Conservation (phyloP, 1,140 invertebrate species). For the Sipha flava region DNA sequence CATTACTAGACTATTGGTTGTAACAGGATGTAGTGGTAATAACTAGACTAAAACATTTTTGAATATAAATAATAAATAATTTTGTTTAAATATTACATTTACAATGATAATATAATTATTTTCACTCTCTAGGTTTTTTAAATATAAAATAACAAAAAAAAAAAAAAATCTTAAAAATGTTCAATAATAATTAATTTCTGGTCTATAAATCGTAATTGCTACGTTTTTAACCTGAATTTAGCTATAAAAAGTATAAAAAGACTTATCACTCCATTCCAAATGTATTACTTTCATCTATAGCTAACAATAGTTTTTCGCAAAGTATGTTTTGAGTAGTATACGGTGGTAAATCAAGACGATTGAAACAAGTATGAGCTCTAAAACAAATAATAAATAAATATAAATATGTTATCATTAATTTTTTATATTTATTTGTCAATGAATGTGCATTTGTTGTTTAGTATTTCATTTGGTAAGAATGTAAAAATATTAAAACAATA, state of each 20-base stretch:
- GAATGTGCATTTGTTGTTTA: no score
- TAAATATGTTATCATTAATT: background rate
- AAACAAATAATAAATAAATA: slow-evolving; percentile 41
- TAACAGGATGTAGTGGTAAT: slow-evolving; percentile 1
- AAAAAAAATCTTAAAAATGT: slow-evolving; percentile 24
- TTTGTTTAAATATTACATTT: slow-evolving; percentile 29
- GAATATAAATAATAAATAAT: slow-evolving; percentile 27
- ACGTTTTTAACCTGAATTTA: background rate
- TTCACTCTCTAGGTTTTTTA: slow-evolving; percentile 15
- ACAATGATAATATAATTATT: slow-evolving; percentile 31
- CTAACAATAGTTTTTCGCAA: slow-evolving; percentile 86
- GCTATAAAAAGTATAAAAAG: slow-evolving; percentile 20
- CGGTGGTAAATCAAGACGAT: slow-evolving; percentile 88
- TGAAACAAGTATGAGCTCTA: slow-evolving; percentile 95
- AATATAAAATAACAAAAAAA: slow-evolving; percentile 31
- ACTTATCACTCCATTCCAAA: slow-evolving; percentile 84
- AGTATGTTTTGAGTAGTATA: slow-evolving; percentile 89
- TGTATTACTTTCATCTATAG: slow-evolving; percentile 94
- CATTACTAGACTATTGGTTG: background rate
- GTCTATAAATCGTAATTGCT: slow-evolving; percentile 26
- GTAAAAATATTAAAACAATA: slow-evolving; percentile 40
- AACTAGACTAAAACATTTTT: slow-evolving; percentile 26
- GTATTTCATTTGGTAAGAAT: no score
- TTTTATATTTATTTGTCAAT: background rate
- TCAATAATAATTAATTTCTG: slow-evolving; percentile 25